These are phyloP conservation scores for Chaitophorus viminalis DNA, from an alignment of 2,888 invertebrate genomes.

Conservation along the genomic window DNA sequence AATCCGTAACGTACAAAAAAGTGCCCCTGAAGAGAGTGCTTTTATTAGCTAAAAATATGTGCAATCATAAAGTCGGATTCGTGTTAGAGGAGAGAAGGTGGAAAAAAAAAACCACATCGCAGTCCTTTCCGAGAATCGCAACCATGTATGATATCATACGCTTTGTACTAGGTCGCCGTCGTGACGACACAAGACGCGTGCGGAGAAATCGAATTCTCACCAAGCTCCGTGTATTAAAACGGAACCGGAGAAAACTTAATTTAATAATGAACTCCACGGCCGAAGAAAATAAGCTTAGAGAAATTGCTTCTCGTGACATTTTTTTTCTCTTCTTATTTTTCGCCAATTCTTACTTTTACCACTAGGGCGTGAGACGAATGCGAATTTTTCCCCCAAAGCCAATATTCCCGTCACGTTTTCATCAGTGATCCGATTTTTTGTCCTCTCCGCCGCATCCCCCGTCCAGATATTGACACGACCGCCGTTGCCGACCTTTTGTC, in stretches of 20 bases:
- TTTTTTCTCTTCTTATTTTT: conserved; percentile 19
- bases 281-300: conserved; percentile 53
- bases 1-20: background rate
- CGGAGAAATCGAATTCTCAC: conserved; percentile 43
- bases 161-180: background rate
- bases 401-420: conserved; percentile 59
- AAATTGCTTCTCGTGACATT: conserved; percentile 48
- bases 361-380: conserved; percentile 51
- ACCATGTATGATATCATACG: background rate
- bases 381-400: conserved; percentile 20
- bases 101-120: background rate
- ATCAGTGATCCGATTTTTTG: conserved; percentile 58
- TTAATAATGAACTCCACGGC: conserved; percentile 51
- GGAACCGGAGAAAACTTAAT: conserved; percentile 56
- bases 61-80: conserved; percentile 22
- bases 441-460: background rate
- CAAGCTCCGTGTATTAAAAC: conserved; percentile 3
- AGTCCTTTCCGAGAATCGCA: background rate
- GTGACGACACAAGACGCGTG: background rate
- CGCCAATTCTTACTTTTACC: conserved; percentile 48
- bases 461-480: background rate
- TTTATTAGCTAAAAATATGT: conserved; percentile 29
- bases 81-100: background rate
- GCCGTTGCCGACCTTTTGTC: conserved; percentile 36
- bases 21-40: background rate